Conservation (phyloP, 2,797 vertebrate species). For the Phoeniculus purpureus region DNA sequence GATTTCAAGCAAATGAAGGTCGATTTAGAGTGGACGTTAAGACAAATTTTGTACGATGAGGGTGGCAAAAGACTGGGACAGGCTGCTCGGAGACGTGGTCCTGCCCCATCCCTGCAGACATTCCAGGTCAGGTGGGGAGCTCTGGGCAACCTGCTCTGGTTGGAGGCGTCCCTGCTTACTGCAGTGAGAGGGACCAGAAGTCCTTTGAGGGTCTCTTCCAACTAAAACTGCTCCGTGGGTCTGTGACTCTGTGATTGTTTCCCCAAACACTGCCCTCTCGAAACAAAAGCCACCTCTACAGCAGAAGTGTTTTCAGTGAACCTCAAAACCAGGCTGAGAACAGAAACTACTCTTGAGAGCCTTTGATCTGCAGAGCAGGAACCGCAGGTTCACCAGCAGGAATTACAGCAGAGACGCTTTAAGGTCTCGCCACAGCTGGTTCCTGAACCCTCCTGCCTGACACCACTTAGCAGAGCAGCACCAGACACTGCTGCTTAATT, state of each 20-base stretch:
- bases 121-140: no score
- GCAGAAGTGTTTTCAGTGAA: neutral
- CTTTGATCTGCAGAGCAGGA: neutral
- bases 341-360: neutral
- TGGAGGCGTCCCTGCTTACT: no score
- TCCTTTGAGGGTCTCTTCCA: no score
- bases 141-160: no score
- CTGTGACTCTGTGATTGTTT: neutral
- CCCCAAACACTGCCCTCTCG: neutral
- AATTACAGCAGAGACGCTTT: neutral
- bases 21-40: no score
- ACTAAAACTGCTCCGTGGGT: no score
- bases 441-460: neutral
- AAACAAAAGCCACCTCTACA: neutral
- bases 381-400: neutral
- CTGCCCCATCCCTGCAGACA: no score
- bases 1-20: no score
- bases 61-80: no score
- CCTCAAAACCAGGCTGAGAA: neutral
- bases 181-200: no score
- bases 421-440: neutral
- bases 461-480: neutral
- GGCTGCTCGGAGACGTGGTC: no score
- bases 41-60: no score
- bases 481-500: neutral